Evolutionary conservation across 2,888 invertebrate species (phyloP), one percentile per base, ranked within the genome.

Genomic region (Polymixis flavicincta): DNA sequence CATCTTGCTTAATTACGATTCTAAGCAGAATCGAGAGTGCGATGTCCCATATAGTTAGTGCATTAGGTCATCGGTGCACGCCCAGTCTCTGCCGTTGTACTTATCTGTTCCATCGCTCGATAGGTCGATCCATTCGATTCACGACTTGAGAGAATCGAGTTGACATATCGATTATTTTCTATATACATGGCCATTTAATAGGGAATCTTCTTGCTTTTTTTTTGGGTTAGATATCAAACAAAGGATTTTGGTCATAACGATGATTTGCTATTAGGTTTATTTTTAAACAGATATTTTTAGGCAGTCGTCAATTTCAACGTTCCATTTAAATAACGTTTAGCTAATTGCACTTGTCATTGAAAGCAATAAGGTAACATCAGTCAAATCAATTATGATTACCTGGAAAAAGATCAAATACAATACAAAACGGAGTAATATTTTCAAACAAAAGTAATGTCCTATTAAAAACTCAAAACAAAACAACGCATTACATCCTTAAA

Each of bases 31-130:
- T 89, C 89, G 89, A 89, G 90, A 85, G 86, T 89, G 87, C 89
- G 95, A 96, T 95, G 95, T 91, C 92, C 96, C 87, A 95, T 92
- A 92, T 92, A 95, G 95, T 95, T 95, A 94, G 92, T 91, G 91
- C 90, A 93, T 91, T 95, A 91, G 94, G 94, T 93, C 94, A 95
- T 92, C 92, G 88, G 92, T 87, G 90, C 92, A 89, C 82, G 89
- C 90, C 84, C 83, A 83, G 89, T 82, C 84, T 81, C 84, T 67
- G 78, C 78, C 78, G 76, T 71, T n/a, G 76, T 64, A 78, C 88
- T 90, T 92, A 91, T 92, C 92, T 77, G 76, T 80, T 87, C 89
- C 80, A 87, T 88, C 89, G 85, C 82, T 89, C 89, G 91, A 92
- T 93, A 92, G 91, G 91, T 91, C 91, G 89, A 90, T 89, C 87